A percentile compares a stretch with the other conserved stretches of the same genome.
These are phyloP conservation scores for Cetonia aurata DNA, from an alignment of 2,888 invertebrate species.

Conservation along the genomic window DNA sequence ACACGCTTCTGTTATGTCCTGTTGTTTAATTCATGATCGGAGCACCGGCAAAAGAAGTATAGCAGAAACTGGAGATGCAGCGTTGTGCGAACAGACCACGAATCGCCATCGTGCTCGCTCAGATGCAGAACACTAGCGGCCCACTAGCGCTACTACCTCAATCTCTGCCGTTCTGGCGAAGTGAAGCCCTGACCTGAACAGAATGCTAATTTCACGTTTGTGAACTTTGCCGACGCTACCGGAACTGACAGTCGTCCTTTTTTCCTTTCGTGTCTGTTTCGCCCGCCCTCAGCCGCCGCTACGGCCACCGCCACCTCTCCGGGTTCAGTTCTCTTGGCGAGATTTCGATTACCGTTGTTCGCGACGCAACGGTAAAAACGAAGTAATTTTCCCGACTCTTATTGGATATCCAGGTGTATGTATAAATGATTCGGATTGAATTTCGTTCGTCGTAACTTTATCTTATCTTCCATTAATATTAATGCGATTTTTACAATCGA, in stretches of 20 bases:
- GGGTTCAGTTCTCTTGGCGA: slow-evolving; percentile 5
- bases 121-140: slow-evolving; percentile 24
- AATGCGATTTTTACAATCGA: slow-evolving; percentile 17
- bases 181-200: slow-evolving; percentile 59
- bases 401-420: slow-evolving; percentile 38
- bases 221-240: slow-evolving; percentile 59
- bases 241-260: slow-evolving; percentile 55
- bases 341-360: slow-evolving; percentile 18
- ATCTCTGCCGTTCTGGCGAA: slow-evolving; percentile 57
- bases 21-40: slow-evolving; percentile 57
- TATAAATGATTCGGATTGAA: slow-evolving; percentile 37
- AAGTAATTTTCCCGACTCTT: slow-evolving; percentile 29
- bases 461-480: slow-evolving; percentile 22
- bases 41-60: slow-evolving; percentile 30
- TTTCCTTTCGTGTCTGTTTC: slow-evolving; percentile 34
- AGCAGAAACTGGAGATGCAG: slow-evolving; percentile 31
- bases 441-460: slow-evolving; percentile 16
- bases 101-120: slow-evolving; percentile 51
- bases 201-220: slow-evolving; percentile 63
- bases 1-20: slow-evolving; percentile 51
- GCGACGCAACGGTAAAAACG: slow-evolving; percentile 22
- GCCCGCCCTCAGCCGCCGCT: slow-evolving; percentile 1
- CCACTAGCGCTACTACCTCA: slow-evolving; percentile 54
- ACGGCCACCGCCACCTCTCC: not conserved
- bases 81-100: slow-evolving; percentile 38